Evolutionary conservation across 2,797 vertebrate genomes (phyloP).

Genomic region (Tinamus major): DNA sequence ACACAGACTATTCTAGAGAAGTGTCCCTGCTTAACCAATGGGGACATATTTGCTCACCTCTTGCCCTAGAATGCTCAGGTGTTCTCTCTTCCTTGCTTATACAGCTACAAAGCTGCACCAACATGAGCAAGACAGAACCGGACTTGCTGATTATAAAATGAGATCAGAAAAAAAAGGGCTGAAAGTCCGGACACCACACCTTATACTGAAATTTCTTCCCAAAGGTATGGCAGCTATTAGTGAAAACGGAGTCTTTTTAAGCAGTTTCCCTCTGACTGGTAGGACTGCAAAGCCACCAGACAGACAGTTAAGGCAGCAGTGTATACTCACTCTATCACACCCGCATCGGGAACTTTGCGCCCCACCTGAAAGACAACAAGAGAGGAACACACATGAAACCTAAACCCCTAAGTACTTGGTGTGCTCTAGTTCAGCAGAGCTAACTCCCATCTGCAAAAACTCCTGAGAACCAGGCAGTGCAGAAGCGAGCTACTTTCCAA

Average conservation of each 20-base stretch:
- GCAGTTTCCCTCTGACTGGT: accelerated
- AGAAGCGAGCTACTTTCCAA: neutral
- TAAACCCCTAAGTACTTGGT: neutral
- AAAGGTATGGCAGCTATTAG: neutral
- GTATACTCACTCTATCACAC: conserved; percentile 80
- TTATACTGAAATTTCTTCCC: neutral
- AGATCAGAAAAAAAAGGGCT: neutral
- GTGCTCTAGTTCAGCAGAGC: neutral
- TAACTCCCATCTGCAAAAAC: neutral
- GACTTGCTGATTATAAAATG: neutral
- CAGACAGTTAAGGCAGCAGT: neutral
- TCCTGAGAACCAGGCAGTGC: neutral
- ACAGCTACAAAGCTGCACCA: neutral
- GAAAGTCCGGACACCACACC: neutral
- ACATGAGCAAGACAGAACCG: neutral
- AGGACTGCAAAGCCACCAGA: accelerated
- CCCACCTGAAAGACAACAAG: conserved; percentile 68
- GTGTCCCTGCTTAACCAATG: neutral
- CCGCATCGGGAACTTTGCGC: conserved; percentile 74
- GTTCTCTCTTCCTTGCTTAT: neutral
- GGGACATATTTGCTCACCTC: neutral
- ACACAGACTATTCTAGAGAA: neutral
- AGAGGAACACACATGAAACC: neutral
- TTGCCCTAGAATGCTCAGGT: neutral
- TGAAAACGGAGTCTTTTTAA: neutral